Conservation (phyloP, 2,113 vertebrate genomes). For the Cryptomyrus ogoouensis region DNA sequence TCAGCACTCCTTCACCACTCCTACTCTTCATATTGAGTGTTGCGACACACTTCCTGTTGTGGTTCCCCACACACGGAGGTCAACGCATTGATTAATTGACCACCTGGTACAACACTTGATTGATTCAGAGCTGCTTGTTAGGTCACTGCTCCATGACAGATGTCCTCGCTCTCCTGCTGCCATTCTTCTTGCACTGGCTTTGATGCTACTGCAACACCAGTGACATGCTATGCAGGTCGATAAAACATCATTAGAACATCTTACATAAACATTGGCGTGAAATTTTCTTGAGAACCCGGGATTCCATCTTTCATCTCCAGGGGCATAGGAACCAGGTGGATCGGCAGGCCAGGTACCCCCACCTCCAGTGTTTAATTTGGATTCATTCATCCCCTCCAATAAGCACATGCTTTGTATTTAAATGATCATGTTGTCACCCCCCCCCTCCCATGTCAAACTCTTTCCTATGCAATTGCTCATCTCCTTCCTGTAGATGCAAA, state of each 20-base stretch:
- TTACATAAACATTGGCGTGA: neutral
- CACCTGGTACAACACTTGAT: neutral
- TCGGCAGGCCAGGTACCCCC: neutral
- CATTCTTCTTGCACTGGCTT: neutral
- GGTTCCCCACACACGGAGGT: neutral
- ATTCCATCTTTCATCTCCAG: neutral
- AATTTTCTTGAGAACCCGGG: neutral
- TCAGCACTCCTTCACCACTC: neutral
- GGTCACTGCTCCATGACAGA: neutral
- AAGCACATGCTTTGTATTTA: neutral
- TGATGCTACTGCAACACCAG: neutral
- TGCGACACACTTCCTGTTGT: neutral
- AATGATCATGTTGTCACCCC: neutral
- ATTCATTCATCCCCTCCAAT: neutral
- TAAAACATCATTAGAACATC: neutral
- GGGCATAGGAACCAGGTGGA: neutral
- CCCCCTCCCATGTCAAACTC: neutral
- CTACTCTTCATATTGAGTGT: neutral
- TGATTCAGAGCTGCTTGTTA: neutral
- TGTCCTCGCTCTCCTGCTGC: neutral
- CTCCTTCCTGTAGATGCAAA: neutral
- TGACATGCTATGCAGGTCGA: neutral
- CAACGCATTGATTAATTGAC: neutral
- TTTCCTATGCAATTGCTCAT: neutral
- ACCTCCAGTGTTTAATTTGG: neutral